Evolutionary conservation across 2,113 vertebrate species (phyloP), one percentile per base, ranked within the genome.

Genomic region (Tachysurus vachellii): DNA sequence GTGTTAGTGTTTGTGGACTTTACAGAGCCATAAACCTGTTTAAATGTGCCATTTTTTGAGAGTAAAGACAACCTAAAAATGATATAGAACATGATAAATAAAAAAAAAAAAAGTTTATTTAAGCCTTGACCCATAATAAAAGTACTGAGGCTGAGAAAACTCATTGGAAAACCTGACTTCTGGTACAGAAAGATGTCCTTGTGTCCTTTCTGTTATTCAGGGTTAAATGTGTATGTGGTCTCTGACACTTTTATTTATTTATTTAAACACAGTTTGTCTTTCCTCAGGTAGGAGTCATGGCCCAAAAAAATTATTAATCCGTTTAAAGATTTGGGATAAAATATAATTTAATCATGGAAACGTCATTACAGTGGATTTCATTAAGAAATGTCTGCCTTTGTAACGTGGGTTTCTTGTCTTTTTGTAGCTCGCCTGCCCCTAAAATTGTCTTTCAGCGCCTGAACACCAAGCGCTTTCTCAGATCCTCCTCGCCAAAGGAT

Each of bases 391-490:
- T 26, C 1, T 5, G 11, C 0, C 50, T 54, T 28, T 9, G 50
- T 77, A 79, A 79, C 53, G 0, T 16, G 50, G 76, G 5, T 23
- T 36, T 36, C 13, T 31, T 80, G 17, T 79, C 36, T 8, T 81
- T 76, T 47, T 54, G 12, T 80, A 86, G 86, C 92, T 95, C 96
- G 85, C 93, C 95, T 0, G 92, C 95, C 0, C 97, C 95, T 0
- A 98, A 97, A 92, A 96, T 99, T 0, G 95, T 99, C 80, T 99
- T 99, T 93, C 97, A 97, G 86, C 96, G 97, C 50, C 94, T 96
- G 90, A 99, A 98, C 1, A 96, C 97, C 89, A 98, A 97, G 90
- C 94, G 96, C 87, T 95, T 95, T 3, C 95, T 93, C 3, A 83
- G 94, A 31, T 91, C 95, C 0, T 92, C 90, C 42, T 88, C 89